These are phyloP conservation scores for Ammodramus savannarum DNA, from an alignment of 2,113 vertebrate genomes.

Conservation along the genomic window DNA sequence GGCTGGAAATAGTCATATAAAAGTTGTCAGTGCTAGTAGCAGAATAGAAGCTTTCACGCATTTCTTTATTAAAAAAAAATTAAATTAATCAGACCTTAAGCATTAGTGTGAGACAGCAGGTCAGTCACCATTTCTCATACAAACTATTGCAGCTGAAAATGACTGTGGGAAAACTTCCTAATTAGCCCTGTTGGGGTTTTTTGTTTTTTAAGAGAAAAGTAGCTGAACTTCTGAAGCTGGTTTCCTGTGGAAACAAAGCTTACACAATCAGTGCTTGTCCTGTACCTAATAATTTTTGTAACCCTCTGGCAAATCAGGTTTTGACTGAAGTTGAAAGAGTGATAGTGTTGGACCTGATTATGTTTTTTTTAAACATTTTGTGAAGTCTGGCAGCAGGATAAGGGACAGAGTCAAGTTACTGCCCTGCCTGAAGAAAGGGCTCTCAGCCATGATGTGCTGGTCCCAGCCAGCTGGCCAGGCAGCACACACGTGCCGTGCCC, in stretches of 20 bases:
- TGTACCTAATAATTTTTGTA: not conserved
- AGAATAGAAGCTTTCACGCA: not conserved
- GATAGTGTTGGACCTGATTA: not conserved
- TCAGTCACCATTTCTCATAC: not conserved
- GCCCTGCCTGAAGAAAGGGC: not conserved
- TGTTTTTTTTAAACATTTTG: not conserved
- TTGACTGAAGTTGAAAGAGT: not conserved
- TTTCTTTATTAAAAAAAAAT: not conserved
- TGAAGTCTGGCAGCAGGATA: not conserved
- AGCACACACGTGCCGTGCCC: not conserved
- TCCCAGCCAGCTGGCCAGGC: not conserved
- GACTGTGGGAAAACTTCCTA: not conserved
- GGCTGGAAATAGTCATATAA: not conserved
- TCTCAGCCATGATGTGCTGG: not conserved
- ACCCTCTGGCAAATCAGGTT: not conserved
- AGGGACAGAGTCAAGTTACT: not conserved
- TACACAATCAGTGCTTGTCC: conserved; percentile 19
- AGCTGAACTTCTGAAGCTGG: conserved; percentile 20
- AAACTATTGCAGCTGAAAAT: not conserved
- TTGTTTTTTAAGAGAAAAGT: not conserved
- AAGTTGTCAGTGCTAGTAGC: not conserved
- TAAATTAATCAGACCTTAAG: not conserved
- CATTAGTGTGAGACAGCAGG: not conserved
- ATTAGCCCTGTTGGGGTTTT: not conserved
- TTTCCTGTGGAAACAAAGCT: conserved; percentile 55